These are phyloP conservation scores for Nyctalus aviator DNA, from an alignment of 2,797 vertebrate species.

Conservation along the genomic window DNA sequence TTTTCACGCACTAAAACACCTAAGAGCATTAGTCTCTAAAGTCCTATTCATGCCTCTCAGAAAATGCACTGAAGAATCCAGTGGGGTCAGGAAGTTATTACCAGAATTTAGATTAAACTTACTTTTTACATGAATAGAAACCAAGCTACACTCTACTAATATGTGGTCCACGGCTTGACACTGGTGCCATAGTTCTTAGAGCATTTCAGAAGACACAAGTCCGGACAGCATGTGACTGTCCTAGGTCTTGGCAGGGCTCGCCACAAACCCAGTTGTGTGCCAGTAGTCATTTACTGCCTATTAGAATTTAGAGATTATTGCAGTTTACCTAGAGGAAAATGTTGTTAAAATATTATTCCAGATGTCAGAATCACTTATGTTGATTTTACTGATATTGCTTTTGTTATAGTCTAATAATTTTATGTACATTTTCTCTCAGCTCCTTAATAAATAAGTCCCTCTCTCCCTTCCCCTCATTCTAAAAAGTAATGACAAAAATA, in stretches of 20 bases:
- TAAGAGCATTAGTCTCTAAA: neutral
- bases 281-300: neutral
- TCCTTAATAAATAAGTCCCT: neutral
- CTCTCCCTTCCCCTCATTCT: neutral
- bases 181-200: too few species aligned
- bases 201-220: neutral
- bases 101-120: neutral
- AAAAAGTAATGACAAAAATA: neutral
- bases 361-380: neutral
- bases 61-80: neutral
- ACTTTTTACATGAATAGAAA: neutral
- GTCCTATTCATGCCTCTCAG: neutral
- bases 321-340: neutral
- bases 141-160: neutral
- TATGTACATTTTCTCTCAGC: neutral
- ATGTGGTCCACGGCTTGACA: neutral
- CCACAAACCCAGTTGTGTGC: neutral
- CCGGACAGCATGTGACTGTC: neutral
- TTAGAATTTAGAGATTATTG: neutral
- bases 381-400: neutral
- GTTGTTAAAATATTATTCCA: slow-evolving; percentile 17
- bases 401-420: neutral
- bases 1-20: neutral
- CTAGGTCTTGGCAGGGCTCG: neutral
- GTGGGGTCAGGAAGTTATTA: neutral